Base-by-base conservation (phyloP, 2,888 invertebrate genomes). In the Pristionchus fissidentatus region DNA sequence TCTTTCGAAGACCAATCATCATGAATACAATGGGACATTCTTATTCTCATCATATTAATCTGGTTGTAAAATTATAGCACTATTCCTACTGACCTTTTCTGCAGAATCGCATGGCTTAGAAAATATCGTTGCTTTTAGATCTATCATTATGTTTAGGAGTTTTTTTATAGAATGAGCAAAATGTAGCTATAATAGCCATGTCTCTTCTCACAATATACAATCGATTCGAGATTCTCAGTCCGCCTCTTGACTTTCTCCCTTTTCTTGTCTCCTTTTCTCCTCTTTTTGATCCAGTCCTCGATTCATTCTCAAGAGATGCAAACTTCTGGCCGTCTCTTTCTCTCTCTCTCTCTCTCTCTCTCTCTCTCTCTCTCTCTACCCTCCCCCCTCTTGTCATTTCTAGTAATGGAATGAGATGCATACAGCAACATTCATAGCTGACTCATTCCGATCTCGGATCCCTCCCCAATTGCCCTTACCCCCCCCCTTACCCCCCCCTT, bases 231-330 rank as follows among this genome's bases (percentile, higher is more conserved):
- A 46, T 75, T 43, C 43, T 32, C 75, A 46, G 19, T 7, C 57
- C 22, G 57, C 13, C 41, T n/a, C 75, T 49, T 46, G 75, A 46
- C 75, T 75, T 46, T 75, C 75, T 46, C 29, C 46, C 75, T 29
- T 46, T 75, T 75, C 38, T 38, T 43, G 29, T 32, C 29, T 7
- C 46, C 41, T 75, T 38, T 43, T 46, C 46, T 75, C 75, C 41
- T 66, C 66, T 41, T n/a, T 66, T 66, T 66, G 66, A 66, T 66
- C 66, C 66, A 38, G 66, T 66, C 66, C 41, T 0, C 38, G 32
- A 66, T 66, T 66, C 66, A 66, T 66, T 66, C 66, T 66, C 66
- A 66, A 66, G 66, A 66, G 66, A 66, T 66, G 19, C 38, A 66
- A 66, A 66, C 66, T 66, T 66, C 66, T 66, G 38, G 66, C 22